Evolutionary conservation across 1,140 invertebrate species (phyloP), one percentile per base, ranked within the genome.

Genomic region (Lordiphosa collinella): DNA sequence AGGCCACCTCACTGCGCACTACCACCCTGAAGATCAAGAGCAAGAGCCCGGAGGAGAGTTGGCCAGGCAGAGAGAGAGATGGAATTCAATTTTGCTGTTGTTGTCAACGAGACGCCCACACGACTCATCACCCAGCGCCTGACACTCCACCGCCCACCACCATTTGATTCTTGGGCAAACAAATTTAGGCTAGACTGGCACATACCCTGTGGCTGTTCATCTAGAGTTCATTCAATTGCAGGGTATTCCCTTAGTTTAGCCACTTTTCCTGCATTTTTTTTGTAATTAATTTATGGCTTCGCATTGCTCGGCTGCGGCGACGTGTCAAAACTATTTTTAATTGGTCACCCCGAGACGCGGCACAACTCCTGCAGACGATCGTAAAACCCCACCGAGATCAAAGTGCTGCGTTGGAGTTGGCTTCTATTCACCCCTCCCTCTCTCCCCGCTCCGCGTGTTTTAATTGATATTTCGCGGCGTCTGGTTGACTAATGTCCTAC

Each of bases 271-370:
- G 55, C 64, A 69, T 62, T 70, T 70, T 70, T 61, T 70, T 70
- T 61, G 76, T 82, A 82, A 80, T 80, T 80, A 82, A 82, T 82
- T 82, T 82, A 82, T 82, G 71, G 67, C 78, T 52, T 12, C 25
- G 63, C 75, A 76, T 71, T 67, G 62, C 67, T 55, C 65, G 60
- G 62, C 49, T 52, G 64, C 61, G 46, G 76, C 65, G 47, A 71
- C 43, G 76, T 80, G 76, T 80, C 76, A 80, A 80, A 82, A 82
- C 76, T 84, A 84, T 82, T 82, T 82, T 82, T 82, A 82, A 82
- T 82, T 84, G 78, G 71, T 57, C 37, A 43, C 38, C 32, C 52
- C 18, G 62, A 47, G 62, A 47, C 37, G n/a, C 18, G 34, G 31
- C 3, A 8, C 7, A 9, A 18, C 25, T 31, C 35, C 12, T 22